Percentiles rank a stretch among this genome's conserved stretches.
These are phyloP conservation scores for Australoheros facetus DNA, from an alignment of 2,797 vertebrate species.

Conservation along the genomic window DNA sequence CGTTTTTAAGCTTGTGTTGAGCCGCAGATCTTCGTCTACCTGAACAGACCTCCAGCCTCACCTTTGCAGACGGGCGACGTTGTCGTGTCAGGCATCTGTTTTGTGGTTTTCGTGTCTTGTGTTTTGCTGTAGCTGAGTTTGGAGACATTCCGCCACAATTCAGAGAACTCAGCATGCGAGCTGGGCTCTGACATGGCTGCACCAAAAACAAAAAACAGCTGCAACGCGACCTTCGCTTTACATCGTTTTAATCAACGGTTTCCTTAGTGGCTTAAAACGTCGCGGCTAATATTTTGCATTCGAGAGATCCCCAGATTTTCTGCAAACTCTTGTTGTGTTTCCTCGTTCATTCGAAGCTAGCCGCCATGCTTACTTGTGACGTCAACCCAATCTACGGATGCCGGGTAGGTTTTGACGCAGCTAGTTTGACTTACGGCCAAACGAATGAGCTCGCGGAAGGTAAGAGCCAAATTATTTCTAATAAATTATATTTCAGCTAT, in stretches of 20 bases:
- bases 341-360: neutral
- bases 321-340: neutral
- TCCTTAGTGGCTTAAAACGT: accelerated
- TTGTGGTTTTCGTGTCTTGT: conserved; percentile 25
- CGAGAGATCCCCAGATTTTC: neutral
- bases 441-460: neutral
- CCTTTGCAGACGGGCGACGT: conserved; percentile 28
- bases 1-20: neutral
- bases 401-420: conserved; percentile 13
- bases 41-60: conserved; percentile 24
- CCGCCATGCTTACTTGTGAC: conserved; percentile 64
- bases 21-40: neutral
- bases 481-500: neutral
- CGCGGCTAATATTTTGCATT: accelerated
- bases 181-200: conserved; percentile 53
- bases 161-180: conserved; percentile 32
- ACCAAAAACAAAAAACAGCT: neutral
- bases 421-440: neutral
- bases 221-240: neutral
- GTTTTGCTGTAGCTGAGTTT: conserved; percentile 24
- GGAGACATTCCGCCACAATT: conserved; percentile 44
- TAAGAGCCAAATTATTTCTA: accelerated
- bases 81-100: conserved; percentile 13
- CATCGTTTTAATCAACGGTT: neutral
- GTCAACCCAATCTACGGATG: conserved; percentile 62